These are phyloP conservation scores for Choloepus didactylus DNA, from an alignment of 2,797 vertebrate genomes.

Conservation along the genomic window DNA sequence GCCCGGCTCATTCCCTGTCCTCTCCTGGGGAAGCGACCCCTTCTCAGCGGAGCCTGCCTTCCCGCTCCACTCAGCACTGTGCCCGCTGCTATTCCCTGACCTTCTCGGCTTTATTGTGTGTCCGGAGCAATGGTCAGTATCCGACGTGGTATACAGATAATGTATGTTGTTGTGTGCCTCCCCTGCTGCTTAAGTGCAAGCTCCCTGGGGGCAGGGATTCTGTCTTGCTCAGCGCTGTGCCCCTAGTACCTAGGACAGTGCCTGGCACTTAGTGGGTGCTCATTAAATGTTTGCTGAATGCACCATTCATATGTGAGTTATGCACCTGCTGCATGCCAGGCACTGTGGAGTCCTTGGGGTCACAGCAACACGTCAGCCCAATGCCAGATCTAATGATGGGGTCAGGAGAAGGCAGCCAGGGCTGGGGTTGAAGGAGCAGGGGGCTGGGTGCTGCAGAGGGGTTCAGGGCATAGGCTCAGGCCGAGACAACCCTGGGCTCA, in stretches of 20 bases:
- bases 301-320: no score
- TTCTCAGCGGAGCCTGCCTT: neutral
- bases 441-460: neutral
- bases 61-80: no score
- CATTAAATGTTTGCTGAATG: neutral
- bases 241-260: neutral
- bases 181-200: neutral
- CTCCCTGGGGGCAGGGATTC: neutral
- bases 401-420: neutral
- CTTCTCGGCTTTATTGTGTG: neutral
- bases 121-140: no score
- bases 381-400: neutral
- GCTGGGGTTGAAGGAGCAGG: neutral
- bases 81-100: neutral
- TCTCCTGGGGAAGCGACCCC: neutral
- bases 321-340: neutral
- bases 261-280: neutral
- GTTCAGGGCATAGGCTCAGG: neutral
- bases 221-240: neutral
- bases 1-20: neutral
- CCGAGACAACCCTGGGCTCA: neutral
- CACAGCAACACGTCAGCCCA: neutral
- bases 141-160: fast-evolving
- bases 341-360: neutral
- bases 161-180: neutral